These are phyloP conservation scores for Spilosoma lubricipeda DNA, from an alignment of 2,888 invertebrate species.

Conservation along the genomic window DNA sequence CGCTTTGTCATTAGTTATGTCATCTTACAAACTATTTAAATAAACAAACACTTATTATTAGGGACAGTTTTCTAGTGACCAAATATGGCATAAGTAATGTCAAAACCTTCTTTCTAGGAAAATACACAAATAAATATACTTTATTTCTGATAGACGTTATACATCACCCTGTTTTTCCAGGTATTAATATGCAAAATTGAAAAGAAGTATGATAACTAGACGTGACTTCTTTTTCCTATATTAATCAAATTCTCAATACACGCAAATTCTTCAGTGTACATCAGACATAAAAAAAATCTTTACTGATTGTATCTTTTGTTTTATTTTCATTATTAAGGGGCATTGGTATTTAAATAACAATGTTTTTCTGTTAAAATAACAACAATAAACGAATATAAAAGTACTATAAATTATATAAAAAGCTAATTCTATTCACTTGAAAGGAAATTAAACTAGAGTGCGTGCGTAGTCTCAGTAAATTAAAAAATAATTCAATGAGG, in stretches of 20 bases:
- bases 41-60: too few species aligned
- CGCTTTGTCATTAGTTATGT: too few species aligned
- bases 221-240: too few species aligned
- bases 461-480: slow-evolving; percentile 66
- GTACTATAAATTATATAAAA: slow-evolving; percentile 31
- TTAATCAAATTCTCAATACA: not conserved
- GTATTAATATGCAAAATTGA: too few species aligned
- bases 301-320: not conserved
- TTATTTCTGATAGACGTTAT: too few species aligned
- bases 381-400: not conserved
- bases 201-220: too few species aligned
- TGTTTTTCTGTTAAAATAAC: not conserved
- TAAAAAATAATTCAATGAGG: slow-evolving; percentile 65
- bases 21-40: too few species aligned
- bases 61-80: too few species aligned
- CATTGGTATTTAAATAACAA: not conserved
- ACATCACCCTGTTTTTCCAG: too few species aligned
- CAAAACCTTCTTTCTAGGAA: too few species aligned
- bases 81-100: too few species aligned
- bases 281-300: not conserved
- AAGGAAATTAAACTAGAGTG: slow-evolving; percentile 58
- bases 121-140: too few species aligned
- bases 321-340: not conserved
- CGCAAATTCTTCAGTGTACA: not conserved
- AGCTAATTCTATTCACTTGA: slow-evolving; percentile 39